These are phyloP conservation scores for Trichonephila inaurata DNA, from an alignment of 1,140 invertebrate genomes.

Conservation along the genomic window DNA sequence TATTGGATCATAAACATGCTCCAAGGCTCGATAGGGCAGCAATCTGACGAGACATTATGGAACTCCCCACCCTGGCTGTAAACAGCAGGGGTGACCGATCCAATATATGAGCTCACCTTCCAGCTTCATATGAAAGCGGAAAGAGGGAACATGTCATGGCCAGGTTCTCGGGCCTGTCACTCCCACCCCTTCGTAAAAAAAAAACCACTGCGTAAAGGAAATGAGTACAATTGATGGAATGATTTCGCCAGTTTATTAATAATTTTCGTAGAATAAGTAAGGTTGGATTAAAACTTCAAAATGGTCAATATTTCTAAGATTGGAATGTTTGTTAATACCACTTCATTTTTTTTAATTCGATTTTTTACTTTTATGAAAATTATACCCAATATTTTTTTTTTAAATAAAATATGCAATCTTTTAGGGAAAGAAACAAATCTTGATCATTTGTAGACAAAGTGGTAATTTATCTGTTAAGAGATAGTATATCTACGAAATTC, in stretches of 20 bases:
- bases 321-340: too few species aligned
- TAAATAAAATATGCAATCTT: too few species aligned
- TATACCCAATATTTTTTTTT: too few species aligned
- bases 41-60: conserved; percentile 26
- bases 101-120: conserved; percentile 9
- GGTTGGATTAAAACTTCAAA: not conserved
- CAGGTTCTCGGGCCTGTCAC: not conserved
- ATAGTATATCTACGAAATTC: too few species aligned
- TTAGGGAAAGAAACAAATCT: too few species aligned
- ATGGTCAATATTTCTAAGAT: not conserved
- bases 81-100: conserved; percentile 20
- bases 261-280: not conserved
- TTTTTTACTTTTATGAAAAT: too few species aligned
- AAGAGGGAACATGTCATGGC: not conserved
- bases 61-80: not conserved
- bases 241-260: not conserved
- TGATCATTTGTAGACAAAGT: too few species aligned
- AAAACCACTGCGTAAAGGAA: not conserved
- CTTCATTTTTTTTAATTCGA: too few species aligned
- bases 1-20: conserved; percentile 44
- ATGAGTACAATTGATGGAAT: not conserved
- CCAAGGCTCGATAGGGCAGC: not conserved
- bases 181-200: not conserved
- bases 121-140: not conserved
- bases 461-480: too few species aligned